Evolutionary conservation across 2,797 vertebrate species (phyloP), one percentile per base, ranked within the genome.

Genomic region (Garrulus glandarius): DNA sequence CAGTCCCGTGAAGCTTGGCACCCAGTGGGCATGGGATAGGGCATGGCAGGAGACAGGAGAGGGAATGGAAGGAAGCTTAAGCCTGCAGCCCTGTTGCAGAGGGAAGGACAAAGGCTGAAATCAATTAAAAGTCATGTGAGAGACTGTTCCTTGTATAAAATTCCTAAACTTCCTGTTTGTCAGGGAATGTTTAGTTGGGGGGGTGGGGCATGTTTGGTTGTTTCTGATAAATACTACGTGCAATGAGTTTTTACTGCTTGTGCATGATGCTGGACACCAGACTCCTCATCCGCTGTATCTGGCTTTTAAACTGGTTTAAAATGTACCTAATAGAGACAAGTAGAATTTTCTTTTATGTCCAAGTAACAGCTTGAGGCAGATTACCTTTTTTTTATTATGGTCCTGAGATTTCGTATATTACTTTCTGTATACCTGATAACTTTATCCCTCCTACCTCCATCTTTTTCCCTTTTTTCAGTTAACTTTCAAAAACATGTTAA

Each of bases 121-220:
- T 75, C 21, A 87, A 22, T 84, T 88, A 52, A 71, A 95, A 39
- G 50, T 81, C 69, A 41, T 30, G 30, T 2, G 24, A 83, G 78
- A 93, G n/a, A 30, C 18, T 68, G 19, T 83, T 95, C 81, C 65
- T 88, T 87, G 22, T 44, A 63, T 65, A 81, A 95, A 88, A 44
- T 88, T 97, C 87, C 87, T 93, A 71, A 95, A 88, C 47, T 88
- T 97, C 85, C 89, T 93, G 61, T 74, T 92, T 1, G 46, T 46
- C 43, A 61, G 49, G 34, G 82, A 77, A 77, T 74, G 49, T 87
- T 78, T 43, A 13, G 47, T 26, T 47, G 46, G 19, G 39, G 26
- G n/a, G 15, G 53, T 22, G 5, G 24, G 32, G 14, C 17, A 0
- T 61, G 26, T 56, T 78, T 49, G 12, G 49, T 41, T 49, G 22